Percentiles rank a stretch among this genome's conserved stretches.
Evolutionary conservation across 1,140 invertebrate species (phyloP).

Genomic region (Listronotus oregonensis): DNA sequence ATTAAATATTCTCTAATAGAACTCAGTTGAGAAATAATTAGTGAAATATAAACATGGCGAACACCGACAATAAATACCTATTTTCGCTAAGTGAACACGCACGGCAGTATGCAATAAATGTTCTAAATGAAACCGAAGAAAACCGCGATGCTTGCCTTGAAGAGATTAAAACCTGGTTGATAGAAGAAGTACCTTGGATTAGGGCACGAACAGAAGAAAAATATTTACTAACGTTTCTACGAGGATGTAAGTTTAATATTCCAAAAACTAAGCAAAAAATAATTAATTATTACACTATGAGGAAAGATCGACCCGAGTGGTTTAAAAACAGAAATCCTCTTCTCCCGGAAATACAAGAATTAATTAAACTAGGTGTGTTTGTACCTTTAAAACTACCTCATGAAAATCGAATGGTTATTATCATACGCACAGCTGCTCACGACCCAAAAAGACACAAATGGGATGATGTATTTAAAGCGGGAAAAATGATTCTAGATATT

Average conservation of each 20-base stretch:
- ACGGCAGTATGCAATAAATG: slow-evolving; percentile 22
- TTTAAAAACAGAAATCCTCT: slow-evolving; percentile 65
- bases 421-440: slow-evolving; percentile 63
- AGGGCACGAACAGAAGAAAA: slow-evolving; percentile 57
- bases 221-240: slow-evolving; percentile 64
- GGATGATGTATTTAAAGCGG: slow-evolving; percentile 64
- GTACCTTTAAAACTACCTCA: slow-evolving; percentile 60
- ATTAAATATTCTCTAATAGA: too few species aligned
- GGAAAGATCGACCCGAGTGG: slow-evolving; percentile 63
- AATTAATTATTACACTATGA: slow-evolving; percentile 63
- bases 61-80: background rate
- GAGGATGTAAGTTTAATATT: slow-evolving; percentile 65
- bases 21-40: slow-evolving; percentile 4
- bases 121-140: slow-evolving; percentile 42
- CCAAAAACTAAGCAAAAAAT: slow-evolving; percentile 64
- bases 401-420: slow-evolving; percentile 61
- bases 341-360: slow-evolving; percentile 61
- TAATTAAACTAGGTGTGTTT: slow-evolving; percentile 64
- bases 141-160: slow-evolving; percentile 27
- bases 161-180: slow-evolving; percentile 41
- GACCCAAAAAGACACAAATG: slow-evolving; percentile 62
- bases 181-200: slow-evolving; percentile 36
- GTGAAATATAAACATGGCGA: background rate
- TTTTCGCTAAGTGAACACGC: slow-evolving; percentile 11
- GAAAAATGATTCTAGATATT: slow-evolving; percentile 65